Evolutionary conservation across 2,888 invertebrate species (phyloP).

Genomic region (Pycnomerus fuliginosus): DNA sequence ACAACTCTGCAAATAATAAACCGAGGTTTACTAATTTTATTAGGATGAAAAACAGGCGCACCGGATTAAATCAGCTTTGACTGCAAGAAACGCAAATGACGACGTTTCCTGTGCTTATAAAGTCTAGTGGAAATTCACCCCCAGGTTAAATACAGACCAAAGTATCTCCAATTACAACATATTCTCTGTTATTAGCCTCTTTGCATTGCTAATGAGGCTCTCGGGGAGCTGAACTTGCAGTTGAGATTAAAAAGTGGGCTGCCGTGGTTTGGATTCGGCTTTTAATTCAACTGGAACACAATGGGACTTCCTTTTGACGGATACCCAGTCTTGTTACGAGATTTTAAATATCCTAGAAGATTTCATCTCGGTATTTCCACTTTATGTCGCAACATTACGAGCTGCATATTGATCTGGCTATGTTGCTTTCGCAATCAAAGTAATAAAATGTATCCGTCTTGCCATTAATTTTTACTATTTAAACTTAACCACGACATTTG

Average conservation of each 20-base stretch:
- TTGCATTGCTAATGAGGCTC: constrained; percentile 41
- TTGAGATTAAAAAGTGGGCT: constrained; percentile 36
- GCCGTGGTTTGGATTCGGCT: constrained; percentile 28
- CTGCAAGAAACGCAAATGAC: constrained; percentile 17
- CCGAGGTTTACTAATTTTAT: neutral
- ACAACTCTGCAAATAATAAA: neutral
- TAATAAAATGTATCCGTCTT: no score
- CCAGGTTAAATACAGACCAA: constrained; percentile 30
- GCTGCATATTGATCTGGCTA: no score
- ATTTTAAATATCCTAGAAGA: constrained; percentile 16
- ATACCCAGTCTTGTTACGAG: constrained; percentile 4
- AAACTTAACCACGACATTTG: no score
- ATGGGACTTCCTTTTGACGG: constrained; percentile 11
- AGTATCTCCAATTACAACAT: constrained; percentile 39
- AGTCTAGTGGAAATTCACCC: constrained; percentile 17
- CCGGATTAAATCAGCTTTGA: constrained; percentile 19
- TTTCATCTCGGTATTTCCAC: constrained; percentile 11
- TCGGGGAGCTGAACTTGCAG: constrained; percentile 33
- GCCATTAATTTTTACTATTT: no score
- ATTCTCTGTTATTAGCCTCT: constrained; percentile 40
- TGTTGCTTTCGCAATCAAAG: no score
- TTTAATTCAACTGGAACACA: constrained; percentile 28
- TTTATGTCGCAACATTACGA: no score
- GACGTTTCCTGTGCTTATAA: constrained; percentile 13
- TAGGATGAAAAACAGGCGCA: constrained; percentile 2